Evolutionary conservation across 2,797 vertebrate species (phyloP), one percentile per base, ranked within the genome.

Genomic region (Craterocephalus amniculus): DNA sequence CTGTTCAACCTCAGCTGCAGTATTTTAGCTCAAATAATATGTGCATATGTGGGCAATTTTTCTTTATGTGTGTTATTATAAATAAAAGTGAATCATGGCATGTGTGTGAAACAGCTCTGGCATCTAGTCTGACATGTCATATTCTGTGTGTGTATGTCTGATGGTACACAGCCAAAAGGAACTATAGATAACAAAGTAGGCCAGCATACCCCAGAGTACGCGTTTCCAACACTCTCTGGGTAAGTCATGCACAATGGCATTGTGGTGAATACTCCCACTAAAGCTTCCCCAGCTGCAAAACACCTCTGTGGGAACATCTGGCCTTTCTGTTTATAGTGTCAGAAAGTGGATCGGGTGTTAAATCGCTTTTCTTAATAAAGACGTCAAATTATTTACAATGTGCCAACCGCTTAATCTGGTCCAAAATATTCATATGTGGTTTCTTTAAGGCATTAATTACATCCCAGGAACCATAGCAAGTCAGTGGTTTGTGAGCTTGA

Each of bases 151-250:
- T 45, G 68, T 71, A 62, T 40, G 80, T 32, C 55, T 72, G 72
- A 67, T 48, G 72, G 70, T 45, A 27, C 54, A 20, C 22, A 73
- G 69, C 81, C 85, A 88, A 84, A 74, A 67, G 81, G 85, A 83
- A 83, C 73, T 52, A 49, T 58, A 80, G 83, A 90, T 80, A 70
- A 69, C 71, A 78, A 92, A 92, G 83, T 91, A 91, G 92, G 92
- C 79, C 90, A 92, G 74, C 76, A 71, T 84, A 75, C 89, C 83
- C 87, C 34, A 52, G 89, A 82, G 83, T 80, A 55, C 74, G 68
- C 68, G 31, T 69, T 76, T 72, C 68, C 76, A 88, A 72, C 80
- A 48, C 80, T 85, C 84, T 76, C 35, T 45, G 84, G 78, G 83
- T 83, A 83, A 76, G 67, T 74, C 70, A 51, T 3, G 64, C 78